These are phyloP conservation scores for Nasonia giraulti DNA, from an alignment of 1,140 invertebrate species.

Conservation along the genomic window DNA sequence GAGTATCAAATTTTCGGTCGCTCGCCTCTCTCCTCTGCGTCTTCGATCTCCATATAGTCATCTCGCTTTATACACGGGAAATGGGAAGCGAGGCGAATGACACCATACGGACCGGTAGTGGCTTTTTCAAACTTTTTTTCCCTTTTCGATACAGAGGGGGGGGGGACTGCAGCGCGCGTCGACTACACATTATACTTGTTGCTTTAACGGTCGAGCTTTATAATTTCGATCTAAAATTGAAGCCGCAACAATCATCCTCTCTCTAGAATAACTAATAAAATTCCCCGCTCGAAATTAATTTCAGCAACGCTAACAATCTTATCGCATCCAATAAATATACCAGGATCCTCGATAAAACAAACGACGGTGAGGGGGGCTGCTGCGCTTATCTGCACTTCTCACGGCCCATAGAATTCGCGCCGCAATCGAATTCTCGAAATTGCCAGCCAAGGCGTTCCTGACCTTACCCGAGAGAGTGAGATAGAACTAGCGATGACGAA, in stretches of 20 bases:
- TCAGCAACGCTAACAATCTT: not conserved
- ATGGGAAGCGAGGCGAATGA: conserved; percentile 42
- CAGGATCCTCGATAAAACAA: not conserved
- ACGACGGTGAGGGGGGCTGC: no score
- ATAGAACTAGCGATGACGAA: not conserved
- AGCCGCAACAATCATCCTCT: no score
- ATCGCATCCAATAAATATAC: no score
- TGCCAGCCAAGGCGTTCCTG: not conserved
- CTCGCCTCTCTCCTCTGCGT: not conserved
- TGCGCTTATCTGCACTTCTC: not conserved
- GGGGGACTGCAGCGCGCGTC: no score
- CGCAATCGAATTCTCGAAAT: conserved; percentile 8
- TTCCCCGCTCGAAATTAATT: not conserved
- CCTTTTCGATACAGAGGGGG: not conserved
- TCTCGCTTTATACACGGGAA: conserved; percentile 7
- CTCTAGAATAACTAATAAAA: no score
- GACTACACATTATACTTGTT: no score
- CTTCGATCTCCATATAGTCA: conserved; percentile 17
- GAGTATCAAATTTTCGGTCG: conserved; percentile 38
- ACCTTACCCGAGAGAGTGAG: not conserved
- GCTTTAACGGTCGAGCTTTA: not conserved
- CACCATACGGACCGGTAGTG: conserved; percentile 25
- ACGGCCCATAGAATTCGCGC: not conserved
- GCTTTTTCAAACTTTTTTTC: not conserved
- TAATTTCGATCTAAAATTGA: no score